Conservation (phyloP, 1,140 invertebrate genomes). For the Macrocentrus cingulum region DNA sequence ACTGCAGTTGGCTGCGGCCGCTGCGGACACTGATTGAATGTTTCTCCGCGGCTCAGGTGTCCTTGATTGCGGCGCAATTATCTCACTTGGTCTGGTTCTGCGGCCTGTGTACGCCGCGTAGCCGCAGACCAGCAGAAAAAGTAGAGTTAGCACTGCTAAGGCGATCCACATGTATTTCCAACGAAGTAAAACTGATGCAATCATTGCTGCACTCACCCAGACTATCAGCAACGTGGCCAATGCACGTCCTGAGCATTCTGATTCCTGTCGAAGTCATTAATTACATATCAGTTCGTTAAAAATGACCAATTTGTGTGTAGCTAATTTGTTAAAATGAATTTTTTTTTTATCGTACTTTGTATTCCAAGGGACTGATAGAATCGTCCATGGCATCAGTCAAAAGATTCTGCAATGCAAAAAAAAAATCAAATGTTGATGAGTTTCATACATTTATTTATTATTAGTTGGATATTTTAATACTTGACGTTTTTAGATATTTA, state of each 20-base stretch:
- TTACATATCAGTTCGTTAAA: too few relatives aligned
- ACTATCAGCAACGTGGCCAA: slow-evolving; percentile 44
- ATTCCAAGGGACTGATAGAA: slow-evolving; percentile 28
- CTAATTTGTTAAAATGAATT: background rate
- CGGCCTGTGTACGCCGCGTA: slow-evolving; percentile 38
- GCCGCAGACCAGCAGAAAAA: slow-evolving; percentile 43
- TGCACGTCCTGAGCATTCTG: slow-evolving; percentile 41
- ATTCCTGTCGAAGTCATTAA: slow-evolving; percentile 2
- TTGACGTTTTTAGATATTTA: too few relatives aligned
- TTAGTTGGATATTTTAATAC: too few relatives aligned
- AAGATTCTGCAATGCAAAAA: slow-evolving; percentile 30
- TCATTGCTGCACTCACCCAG: slow-evolving; percentile 42
- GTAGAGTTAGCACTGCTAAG: slow-evolving; percentile 39
- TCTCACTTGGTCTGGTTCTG: slow-evolving; percentile 21
- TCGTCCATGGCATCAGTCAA: slow-evolving; percentile 27
- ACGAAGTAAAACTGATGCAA: slow-evolving; percentile 41
- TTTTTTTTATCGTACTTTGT: slow-evolving; percentile 26
- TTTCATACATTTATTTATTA: too few relatives aligned
- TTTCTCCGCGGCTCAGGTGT: slow-evolving; percentile 23
- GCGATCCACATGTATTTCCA: slow-evolving; percentile 49
- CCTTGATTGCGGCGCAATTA: slow-evolving; percentile 13
- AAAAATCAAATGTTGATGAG: slow-evolving; percentile 15
- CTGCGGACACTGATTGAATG: slow-evolving; percentile 38
- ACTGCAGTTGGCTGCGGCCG: slow-evolving; percentile 28
- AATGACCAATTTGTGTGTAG: too few relatives aligned